Conservation (phyloP, 2,888 invertebrate species). For the Cheilosia pagana region DNA sequence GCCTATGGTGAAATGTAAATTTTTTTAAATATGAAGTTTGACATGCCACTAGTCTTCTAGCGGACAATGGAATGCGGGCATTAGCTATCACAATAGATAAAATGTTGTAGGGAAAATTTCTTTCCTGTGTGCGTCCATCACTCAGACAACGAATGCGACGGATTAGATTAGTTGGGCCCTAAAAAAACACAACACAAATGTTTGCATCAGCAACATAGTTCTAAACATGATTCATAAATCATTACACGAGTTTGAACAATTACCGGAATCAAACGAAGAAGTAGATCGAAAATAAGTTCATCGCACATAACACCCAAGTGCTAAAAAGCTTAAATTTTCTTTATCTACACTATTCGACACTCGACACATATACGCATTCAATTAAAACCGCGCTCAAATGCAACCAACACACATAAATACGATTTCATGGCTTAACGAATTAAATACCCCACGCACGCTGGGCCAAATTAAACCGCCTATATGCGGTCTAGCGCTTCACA, state of each 20-base stretch:
- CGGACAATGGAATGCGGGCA: too few relatives aligned
- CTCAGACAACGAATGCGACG: too few relatives aligned
- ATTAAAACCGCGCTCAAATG: slow-evolving; percentile 30
- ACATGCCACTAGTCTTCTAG: too few relatives aligned
- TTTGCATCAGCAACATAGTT: not conserved
- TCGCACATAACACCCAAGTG: slow-evolving; percentile 22
- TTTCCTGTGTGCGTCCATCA: too few relatives aligned
- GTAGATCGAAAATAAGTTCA: slow-evolving; percentile 39
- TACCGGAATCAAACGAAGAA: slow-evolving; percentile 28
- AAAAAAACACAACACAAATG: too few relatives aligned
- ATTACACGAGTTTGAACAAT: not conserved
- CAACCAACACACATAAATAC: slow-evolving; percentile 34
- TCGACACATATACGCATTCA: slow-evolving; percentile 48
- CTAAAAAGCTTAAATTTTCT: not conserved
- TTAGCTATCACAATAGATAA: too few relatives aligned
- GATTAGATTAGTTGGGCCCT: too few relatives aligned
- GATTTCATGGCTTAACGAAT: slow-evolving; percentile 12
- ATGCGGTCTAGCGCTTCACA: slow-evolving; percentile 1
- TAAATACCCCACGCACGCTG: slow-evolving; percentile 12
- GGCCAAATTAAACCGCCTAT: not conserved
- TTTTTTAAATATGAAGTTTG: too few relatives aligned
- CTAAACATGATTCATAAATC: not conserved
- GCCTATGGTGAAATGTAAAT: too few relatives aligned
- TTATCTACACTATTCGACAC: slow-evolving; percentile 19
- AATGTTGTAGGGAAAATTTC: too few relatives aligned